Base-by-base conservation (phyloP, 2,113 vertebrate genomes). In the Pygoscelis antarcticus region DNA sequence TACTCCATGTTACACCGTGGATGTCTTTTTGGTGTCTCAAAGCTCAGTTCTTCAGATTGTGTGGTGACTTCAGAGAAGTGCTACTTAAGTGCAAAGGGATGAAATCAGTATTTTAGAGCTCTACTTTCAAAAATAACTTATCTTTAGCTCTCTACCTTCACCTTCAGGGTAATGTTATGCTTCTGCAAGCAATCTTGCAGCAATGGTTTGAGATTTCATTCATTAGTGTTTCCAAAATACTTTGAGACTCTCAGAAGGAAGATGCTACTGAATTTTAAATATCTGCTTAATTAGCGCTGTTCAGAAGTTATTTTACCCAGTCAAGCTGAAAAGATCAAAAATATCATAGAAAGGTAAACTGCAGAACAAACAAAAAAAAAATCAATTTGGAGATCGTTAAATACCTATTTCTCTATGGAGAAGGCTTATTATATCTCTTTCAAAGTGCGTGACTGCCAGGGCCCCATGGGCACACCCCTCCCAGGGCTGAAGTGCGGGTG, bases 271-370 rank as follows among this genome's bases (percentile, higher is more conserved):
- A 61, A 89, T 84, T 62, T 30, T 83, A 77, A 88, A 32, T 86
- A 75, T 47, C 77, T 89, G 70, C 19, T 42, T 62, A 75, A 93
- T 92, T 96, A 76, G 10, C 13, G 83, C 36, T 92, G 23, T 27
- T 82, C 65, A 38, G 70, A 66, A 71, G 27, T 61, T 82, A 25
- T 69, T 78, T 68, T 89, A 60, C 14, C 23, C 19, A 52, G 54
- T 82, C 74, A 91, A 79, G 66, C 27, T 57, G 61, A 85, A 85
- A 93, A 93, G 40, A 83, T 40, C 21, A 93, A 72, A 95, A 55
- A 89, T 40, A 57, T 8, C 60, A 75, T 10, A 78, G 46, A 95
- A 90, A 89, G 47, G n/a, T 58, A 70, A 82, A 85, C 52, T 44
- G 19, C 21, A 80, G 52, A 87, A 71, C 10, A 60, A 83, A 42